These are phyloP conservation scores for Leptopilina boulardi DNA, from an alignment of 1,140 invertebrate genomes.

Conservation along the genomic window DNA sequence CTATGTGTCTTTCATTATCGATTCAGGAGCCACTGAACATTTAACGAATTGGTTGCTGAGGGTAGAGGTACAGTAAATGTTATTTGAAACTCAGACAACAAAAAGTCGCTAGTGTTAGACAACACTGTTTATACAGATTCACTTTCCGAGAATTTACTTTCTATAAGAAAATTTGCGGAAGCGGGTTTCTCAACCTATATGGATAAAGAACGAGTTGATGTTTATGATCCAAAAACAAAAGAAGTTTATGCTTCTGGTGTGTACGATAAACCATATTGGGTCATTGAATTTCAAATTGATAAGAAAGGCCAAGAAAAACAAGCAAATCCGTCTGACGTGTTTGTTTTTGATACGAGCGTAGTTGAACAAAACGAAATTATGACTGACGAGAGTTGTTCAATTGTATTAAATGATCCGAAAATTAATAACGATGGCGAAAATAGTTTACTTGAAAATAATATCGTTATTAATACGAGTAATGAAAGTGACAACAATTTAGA, in stretches of 20 bases:
- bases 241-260: conserved; percentile 7
- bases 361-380: no score
- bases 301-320: conserved; percentile 2
- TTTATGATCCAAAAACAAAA: conserved; percentile 30
- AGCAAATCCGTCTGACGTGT: background rate
- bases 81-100: background rate
- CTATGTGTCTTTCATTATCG: background rate
- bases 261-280: background rate
- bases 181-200: conserved; percentile 33
- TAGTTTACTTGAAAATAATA: background rate
- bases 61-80: conserved; percentile 25
- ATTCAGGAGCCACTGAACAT: conserved; percentile 19
- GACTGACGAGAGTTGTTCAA: background rate
- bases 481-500: background rate
- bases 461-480: background rate
- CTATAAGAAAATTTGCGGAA: conserved; percentile 25
- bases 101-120: conserved; percentile 9
- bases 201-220: conserved; percentile 17
- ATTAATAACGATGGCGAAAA: background rate
- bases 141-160: conserved; percentile 35
- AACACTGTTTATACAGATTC: conserved; percentile 25
- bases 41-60: conserved; percentile 13
- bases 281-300: conserved; percentile 33
- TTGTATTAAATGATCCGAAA: background rate
- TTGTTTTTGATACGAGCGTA: no score